Evolutionary conservation across 2,888 invertebrate species (phyloP).

Genomic region (Megaustenia siamemsis): DNA sequence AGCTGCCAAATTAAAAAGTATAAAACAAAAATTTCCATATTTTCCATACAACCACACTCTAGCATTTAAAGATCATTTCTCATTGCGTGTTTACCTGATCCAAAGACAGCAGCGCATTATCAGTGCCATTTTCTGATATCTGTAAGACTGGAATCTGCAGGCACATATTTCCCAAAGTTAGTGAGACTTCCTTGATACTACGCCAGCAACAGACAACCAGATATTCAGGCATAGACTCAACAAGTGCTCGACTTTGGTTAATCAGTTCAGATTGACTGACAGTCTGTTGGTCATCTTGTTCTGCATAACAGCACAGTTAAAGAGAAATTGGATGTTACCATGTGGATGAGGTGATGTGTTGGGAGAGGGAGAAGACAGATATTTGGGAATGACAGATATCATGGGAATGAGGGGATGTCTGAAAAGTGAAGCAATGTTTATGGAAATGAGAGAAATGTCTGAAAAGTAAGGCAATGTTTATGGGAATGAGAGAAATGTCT

Average conservation of each 20-base stretch:
- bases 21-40: not conserved
- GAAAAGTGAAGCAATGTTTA: too few species aligned
- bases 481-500: too few species aligned
- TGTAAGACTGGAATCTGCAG: conserved; percentile 60
- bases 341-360: too few species aligned
- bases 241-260: conserved; percentile 57
- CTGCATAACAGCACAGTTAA: not conserved
- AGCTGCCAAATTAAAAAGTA: not conserved
- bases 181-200: conserved; percentile 90
- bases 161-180: conserved; percentile 79
- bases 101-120: conserved; percentile 35
- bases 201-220: conserved; percentile 96
- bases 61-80: not conserved
- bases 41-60: not conserved
- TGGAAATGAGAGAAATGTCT: too few species aligned
- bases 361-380: too few species aligned
- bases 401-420: too few species aligned
- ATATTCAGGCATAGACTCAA: conserved; percentile 78
- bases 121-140: not conserved
- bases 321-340: too few species aligned
- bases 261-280: not conserved
- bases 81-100: conserved; percentile 27
- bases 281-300: not conserved
- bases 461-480: too few species aligned
- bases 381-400: too few species aligned